Conservation (phyloP, 2,113 vertebrate genomes). For the Pao palembangensis region DNA sequence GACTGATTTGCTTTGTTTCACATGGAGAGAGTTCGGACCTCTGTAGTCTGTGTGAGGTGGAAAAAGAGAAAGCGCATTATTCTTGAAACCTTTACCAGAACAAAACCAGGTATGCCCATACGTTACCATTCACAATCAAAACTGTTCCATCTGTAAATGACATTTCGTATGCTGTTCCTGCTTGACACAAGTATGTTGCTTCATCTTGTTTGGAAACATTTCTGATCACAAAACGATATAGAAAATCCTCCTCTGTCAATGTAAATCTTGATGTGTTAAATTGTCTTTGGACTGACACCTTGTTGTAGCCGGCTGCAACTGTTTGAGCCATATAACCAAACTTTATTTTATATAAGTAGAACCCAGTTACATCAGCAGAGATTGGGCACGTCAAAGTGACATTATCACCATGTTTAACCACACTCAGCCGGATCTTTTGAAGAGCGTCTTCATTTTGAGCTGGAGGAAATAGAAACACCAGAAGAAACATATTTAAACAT, state of each 20-base stretch:
- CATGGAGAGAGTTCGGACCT: background rate
- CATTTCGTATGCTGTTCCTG: background rate
- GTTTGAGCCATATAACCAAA: slow-evolving; percentile 30
- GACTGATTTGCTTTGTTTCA: slow-evolving; percentile 25
- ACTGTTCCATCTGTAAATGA: background rate
- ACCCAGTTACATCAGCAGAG: rapidly evolving
- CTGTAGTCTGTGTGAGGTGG: slow-evolving; percentile 11
- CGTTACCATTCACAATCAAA: slow-evolving; percentile 48
- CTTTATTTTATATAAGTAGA: slow-evolving; percentile 40
- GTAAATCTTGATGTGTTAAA: slow-evolving; percentile 10
- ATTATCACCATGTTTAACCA: slow-evolving; percentile 18
- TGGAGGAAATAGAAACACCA: slow-evolving; percentile 27
- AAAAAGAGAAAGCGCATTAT: too few relatives aligned
- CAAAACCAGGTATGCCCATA: background rate
- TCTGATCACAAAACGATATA: slow-evolving; percentile 16
- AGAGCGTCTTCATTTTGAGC: background rate
- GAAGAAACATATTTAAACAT: background rate
- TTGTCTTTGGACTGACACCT: rapidly evolving
- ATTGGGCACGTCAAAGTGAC: slow-evolving; percentile 23
- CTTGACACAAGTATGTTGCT: slow-evolving; percentile 49
- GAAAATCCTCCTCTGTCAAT: rapidly evolving
- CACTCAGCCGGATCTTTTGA: slow-evolving; percentile 12
- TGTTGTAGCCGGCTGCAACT: background rate
- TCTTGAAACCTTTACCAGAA: too few relatives aligned
- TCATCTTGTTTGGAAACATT: slow-evolving; percentile 52